Evolutionary conservation across 37 sponge, comb jelly and placozoan species (phyloP).

Genomic region (Diacarnus erythraeanus): DNA sequence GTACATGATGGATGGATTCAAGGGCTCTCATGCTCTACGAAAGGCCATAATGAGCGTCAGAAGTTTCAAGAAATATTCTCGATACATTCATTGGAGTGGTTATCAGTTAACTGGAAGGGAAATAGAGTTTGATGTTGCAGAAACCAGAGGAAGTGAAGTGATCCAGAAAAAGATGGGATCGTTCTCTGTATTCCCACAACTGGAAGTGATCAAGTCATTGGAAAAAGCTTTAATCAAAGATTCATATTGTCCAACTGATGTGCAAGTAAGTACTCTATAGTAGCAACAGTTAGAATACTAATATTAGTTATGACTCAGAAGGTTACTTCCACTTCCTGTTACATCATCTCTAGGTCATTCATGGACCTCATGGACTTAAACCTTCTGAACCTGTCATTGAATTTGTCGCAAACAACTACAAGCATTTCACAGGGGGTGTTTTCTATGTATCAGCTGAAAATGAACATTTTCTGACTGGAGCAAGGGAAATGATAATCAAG

Average conservation of each 20-base stretch:
- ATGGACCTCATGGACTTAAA: conserved; percentile 24
- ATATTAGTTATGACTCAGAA: neutral
- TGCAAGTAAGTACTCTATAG: conserved; percentile 40
- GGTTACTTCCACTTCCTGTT: neutral
- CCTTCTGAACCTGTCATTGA: conserved; percentile 44
- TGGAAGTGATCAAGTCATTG: conserved; percentile 48
- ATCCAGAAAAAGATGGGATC: conserved; percentile 4
- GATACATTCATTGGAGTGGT: conserved; percentile 77
- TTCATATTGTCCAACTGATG: conserved; percentile 18
- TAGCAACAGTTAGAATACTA: neutral
- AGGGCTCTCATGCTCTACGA: conserved; percentile 57
- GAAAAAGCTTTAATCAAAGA: conserved; percentile 37
- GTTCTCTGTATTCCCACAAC: conserved; percentile 41
- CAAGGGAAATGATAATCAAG: neutral
- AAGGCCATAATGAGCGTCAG: conserved; percentile 73
- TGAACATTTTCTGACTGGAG: conserved; percentile 11
- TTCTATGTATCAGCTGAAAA: conserved; percentile 32
- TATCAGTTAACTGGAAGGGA: conserved; percentile 82
- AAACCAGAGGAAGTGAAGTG: neutral
- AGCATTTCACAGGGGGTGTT: conserved; percentile 47
- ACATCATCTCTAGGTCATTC: conserved; percentile 26
- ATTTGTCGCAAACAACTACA: conserved; percentile 21
- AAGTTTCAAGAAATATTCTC: conserved; percentile 62
- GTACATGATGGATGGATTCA: conserved; percentile 64
- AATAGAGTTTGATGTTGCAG: conserved; percentile 20